Percentiles rank a stretch among this genome's conserved stretches.
These are phyloP conservation scores for Morone chrysops DNA, from an alignment of 2,113 vertebrate species.

Conservation along the genomic window DNA sequence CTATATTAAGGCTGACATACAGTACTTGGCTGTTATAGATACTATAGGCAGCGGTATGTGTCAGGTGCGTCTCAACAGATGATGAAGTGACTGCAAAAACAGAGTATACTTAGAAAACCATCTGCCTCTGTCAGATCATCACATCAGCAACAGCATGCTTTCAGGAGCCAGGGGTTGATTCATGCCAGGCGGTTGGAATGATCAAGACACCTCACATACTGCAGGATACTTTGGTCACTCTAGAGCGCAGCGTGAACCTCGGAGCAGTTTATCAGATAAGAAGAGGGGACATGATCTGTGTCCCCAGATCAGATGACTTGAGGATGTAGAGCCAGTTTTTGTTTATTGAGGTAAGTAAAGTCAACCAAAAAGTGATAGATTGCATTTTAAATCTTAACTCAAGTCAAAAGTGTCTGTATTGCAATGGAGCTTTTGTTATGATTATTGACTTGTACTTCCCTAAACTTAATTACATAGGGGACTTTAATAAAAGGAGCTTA, in stretches of 20 bases:
- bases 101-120: constrained; percentile 68
- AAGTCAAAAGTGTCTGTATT: neutral
- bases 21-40: constrained; percentile 9
- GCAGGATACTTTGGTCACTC: constrained; percentile 23
- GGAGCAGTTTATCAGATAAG: constrained; percentile 33
- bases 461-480: neutral
- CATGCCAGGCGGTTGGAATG: constrained; percentile 47
- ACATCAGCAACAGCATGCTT: constrained; percentile 42
- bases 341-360: neutral
- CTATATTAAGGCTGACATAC: neutral
- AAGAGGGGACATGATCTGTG: neutral
- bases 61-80: constrained; percentile 22
- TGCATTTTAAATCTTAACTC: neutral
- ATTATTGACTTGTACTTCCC: neutral
- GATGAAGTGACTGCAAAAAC: constrained; percentile 44
- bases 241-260: neutral
- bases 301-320: neutral
- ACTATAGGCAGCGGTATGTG: neutral
- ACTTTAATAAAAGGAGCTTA: constrained; percentile 5
- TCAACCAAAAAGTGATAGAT: constrained; percentile 1
- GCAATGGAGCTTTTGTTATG: neutral
- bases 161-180: constrained; percentile 48
- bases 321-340: neutral
- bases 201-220: constrained; percentile 47
- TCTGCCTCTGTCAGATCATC: constrained; percentile 66